phyloP scores from a whole-genome alignment of 2,113 vertebrate genomes.

The Circaetus cinerascens region DNA sequence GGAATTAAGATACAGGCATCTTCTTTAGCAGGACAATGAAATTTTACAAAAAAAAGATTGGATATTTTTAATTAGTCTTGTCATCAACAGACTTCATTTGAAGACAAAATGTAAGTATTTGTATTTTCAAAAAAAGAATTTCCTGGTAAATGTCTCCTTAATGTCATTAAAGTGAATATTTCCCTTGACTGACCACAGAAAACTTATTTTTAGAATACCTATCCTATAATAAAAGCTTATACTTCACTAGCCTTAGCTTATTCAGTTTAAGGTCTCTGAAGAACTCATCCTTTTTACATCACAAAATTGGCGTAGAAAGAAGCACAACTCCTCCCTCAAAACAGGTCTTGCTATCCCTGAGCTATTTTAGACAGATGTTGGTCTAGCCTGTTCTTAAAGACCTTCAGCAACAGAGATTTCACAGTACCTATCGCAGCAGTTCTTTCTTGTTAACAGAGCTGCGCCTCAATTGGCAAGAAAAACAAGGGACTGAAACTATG shows the following conservation, averaged over 20 bases:
- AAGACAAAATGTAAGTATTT: constrained; percentile 23
- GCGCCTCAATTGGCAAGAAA: neutral
- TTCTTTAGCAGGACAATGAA: constrained; percentile 35
- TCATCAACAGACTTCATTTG: constrained; percentile 34
- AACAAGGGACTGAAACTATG: neutral
- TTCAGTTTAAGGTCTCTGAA: neutral
- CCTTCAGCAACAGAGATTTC: neutral
- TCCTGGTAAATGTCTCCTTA: neutral
- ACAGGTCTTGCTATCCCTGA: neutral
- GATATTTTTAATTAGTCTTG: neutral
- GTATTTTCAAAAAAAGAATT: neutral
- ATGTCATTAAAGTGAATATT: neutral
- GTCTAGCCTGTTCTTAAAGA: neutral
- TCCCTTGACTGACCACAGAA: neutral
- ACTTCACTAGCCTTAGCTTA: neutral
- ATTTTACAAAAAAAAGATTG: constrained; percentile 5
- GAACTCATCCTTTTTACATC: neutral
- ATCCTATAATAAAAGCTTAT: neutral
- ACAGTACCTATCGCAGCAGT: neutral
- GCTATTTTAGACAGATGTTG: neutral
- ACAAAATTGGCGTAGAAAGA: neutral
- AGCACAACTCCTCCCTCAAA: neutral
- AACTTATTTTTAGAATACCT: neutral
- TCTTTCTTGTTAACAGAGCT: neutral
- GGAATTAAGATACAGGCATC: constrained; percentile 18